A percentile compares a stretch with the other conserved stretches of the same genome.
phyloP scores from a whole-genome alignment of 2,888 invertebrate genomes.

The Coelopa pilipes region DNA sequence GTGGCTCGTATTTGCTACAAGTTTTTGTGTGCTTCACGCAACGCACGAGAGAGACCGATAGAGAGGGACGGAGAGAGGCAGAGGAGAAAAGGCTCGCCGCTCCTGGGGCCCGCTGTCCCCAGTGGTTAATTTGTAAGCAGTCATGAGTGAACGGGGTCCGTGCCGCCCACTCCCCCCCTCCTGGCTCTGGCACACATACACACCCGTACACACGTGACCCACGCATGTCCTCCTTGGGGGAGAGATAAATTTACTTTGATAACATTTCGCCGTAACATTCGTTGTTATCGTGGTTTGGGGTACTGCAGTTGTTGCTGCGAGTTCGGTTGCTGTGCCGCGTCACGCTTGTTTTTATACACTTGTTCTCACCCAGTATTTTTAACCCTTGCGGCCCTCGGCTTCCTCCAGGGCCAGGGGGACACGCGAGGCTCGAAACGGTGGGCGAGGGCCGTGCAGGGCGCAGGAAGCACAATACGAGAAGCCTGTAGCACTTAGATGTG shows the following conservation, averaged over 20 bases:
- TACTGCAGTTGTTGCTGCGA: neutral
- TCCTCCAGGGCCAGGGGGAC: neutral
- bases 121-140: constrained; percentile 20
- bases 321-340: no score
- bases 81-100: neutral
- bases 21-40: neutral
- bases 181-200: neutral
- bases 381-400: neutral
- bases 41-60: neutral
- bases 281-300: neutral
- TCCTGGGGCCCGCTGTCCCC: constrained; percentile 6
- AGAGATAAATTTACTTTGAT: constrained; percentile 25
- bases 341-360: neutral
- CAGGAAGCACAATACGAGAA: neutral
- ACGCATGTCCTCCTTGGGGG: constrained; percentile 11
- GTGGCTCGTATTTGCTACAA: neutral
- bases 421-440: neutral
- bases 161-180: neutral
- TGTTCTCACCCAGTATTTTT: no score
- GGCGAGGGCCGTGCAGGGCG: neutral
- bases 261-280: constrained; percentile 1
- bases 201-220: neutral
- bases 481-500: constrained; percentile 6
- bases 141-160: neutral
- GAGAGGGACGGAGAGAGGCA: neutral